Conservation (phyloP, 2,113 vertebrate species). For the Nothobranchius furzeri region DNA sequence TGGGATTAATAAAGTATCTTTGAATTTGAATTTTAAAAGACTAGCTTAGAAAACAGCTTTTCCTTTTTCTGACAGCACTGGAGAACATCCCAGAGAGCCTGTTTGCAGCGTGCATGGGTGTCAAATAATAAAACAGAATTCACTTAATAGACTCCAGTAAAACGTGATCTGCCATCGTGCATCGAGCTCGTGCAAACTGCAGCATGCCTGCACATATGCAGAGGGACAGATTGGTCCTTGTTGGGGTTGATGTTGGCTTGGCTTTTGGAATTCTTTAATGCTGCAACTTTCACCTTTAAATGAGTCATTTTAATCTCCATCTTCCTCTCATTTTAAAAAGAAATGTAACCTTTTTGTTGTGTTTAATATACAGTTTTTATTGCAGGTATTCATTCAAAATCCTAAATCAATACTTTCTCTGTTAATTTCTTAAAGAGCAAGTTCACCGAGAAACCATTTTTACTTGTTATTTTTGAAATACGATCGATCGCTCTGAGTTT, state of each 20-base stretch:
- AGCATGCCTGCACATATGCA: slow-evolving; percentile 25
- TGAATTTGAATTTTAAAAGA: neutral
- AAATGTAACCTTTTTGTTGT: neutral
- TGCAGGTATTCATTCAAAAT: neutral
- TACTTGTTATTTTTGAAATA: too few relatives aligned
- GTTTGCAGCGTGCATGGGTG: slow-evolving; percentile 19
- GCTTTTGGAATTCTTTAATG: slow-evolving; percentile 30
- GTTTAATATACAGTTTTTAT: neutral
- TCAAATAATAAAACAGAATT: slow-evolving; percentile 59
- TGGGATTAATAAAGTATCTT: too few relatives aligned
- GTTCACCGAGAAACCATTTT: too few relatives aligned
- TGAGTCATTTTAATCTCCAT: neutral
- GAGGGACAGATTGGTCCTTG: slow-evolving; percentile 46
- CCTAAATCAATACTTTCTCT: too few relatives aligned
- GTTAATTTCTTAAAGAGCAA: too few relatives aligned
- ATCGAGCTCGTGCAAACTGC: slow-evolving; percentile 41
- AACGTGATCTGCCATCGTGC: slow-evolving; percentile 43
- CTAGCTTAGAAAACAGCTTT: slow-evolving; percentile 11
- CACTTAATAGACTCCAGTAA: slow-evolving; percentile 54
- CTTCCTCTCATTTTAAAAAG: too few relatives aligned
- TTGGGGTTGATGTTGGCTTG: slow-evolving; percentile 55
- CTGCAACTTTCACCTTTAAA: slow-evolving; percentile 23
- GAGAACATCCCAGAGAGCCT: slow-evolving; percentile 42
- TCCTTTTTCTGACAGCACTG: slow-evolving; percentile 9
- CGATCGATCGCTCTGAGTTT: too few relatives aligned